Evolutionary conservation across 2,113 vertebrate genomes (phyloP), one percentile per base, ranked within the genome.

Genomic region (Triplophysa siluroides): DNA sequence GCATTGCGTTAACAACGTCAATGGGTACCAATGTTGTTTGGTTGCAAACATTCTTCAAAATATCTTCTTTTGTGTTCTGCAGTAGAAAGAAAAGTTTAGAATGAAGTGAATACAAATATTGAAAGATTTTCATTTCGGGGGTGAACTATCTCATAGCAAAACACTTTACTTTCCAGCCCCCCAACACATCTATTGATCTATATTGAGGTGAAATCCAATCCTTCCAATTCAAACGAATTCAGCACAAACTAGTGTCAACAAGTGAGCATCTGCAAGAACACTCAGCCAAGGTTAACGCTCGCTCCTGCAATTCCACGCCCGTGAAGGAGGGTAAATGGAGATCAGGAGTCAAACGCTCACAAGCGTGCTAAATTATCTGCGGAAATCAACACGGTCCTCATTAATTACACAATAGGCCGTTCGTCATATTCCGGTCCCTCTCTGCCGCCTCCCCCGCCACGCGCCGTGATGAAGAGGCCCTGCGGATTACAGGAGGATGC

Each of bases 341-440:
- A 91, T 91, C 92, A 92, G 85, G 89, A 92, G 91, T 92, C 89
- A 92, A 92, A 86, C 81, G 87, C 89, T 91, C 78, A 87, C 84
- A 88, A 92, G 90, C 87, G 87, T 88, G 90, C 89, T 91, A 92
- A 93, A 92, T 93, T 91, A 93, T 92, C 89, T 85, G 84, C 77
- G 85, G 90, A 92, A 91, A 92, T 92, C 91, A 92, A 91, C 88
- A 84, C 86, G 88, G 89, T 92, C 86, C 91, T 92, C 91, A 90
- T 93, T 92, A 92, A 93, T 93, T 92, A 92, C 90, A 92, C 90
- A 91, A 91, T 90, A 89, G 88, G 89, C 90, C 82, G 88, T 91
- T 91, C 88, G 90, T 92, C 90, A 91, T 90, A 88, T 79, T 83
- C 64, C 56, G 63, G 66, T 81, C 83, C 83, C 60, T 81, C 84